phyloP scores from a whole-genome alignment of 2,113 vertebrate species.

The Mormyrus iriodes region DNA sequence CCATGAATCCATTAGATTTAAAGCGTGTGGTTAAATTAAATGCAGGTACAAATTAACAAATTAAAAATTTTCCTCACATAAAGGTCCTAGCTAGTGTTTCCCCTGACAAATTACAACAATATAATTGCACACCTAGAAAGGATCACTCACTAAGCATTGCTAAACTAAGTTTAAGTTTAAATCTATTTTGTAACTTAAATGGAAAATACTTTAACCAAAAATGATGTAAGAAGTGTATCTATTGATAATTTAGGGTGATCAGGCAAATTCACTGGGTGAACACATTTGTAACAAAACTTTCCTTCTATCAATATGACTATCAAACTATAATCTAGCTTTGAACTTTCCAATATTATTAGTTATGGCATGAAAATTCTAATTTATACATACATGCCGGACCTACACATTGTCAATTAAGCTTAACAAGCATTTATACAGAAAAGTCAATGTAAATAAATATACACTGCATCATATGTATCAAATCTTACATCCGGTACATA shows the following conservation, averaged over 20 bases:
- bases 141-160: background rate
- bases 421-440: background rate
- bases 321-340: background rate
- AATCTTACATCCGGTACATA: background rate
- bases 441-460: background rate
- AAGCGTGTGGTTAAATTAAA: background rate
- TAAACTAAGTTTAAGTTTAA: background rate
- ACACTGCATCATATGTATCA: background rate
- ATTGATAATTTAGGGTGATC: background rate
- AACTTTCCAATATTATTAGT: background rate
- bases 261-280: slow-evolving; percentile 9
- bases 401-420: background rate
- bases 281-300: background rate
- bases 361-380: background rate
- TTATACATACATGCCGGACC: background rate
- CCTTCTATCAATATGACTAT: background rate
- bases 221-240: too few relatives aligned
- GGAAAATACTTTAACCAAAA: too few relatives aligned
- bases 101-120: background rate
- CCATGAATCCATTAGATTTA: background rate
- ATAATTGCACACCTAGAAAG: background rate
- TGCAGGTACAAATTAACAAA: background rate
- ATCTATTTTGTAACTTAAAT: background rate
- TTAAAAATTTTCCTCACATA: background rate
- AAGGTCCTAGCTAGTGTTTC: background rate